Evolutionary conservation across 2,113 vertebrate genomes (phyloP).

Genomic region (Heteronetta atricapilla): DNA sequence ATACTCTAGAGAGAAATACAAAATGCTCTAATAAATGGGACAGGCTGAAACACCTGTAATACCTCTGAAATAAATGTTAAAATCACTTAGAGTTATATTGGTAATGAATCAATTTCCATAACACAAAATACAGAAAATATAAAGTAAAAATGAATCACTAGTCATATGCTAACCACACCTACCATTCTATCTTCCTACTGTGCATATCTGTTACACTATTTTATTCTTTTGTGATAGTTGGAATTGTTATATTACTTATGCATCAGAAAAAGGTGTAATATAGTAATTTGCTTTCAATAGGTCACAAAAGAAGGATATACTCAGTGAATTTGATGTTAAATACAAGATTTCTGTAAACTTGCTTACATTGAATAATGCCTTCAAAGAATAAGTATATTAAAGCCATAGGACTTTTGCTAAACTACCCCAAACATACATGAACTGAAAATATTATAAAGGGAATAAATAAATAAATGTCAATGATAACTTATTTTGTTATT

Average conservation of each 20-base stretch:
- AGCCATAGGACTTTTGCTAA: neutral
- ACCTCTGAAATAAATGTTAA: conserved; percentile 62
- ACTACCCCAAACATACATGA: neutral
- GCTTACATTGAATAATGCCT: neutral
- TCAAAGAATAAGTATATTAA: neutral
- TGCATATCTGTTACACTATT: neutral
- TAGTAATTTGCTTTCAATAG: neutral
- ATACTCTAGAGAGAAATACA: conserved; percentile 56
- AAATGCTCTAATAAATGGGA: conserved; percentile 69
- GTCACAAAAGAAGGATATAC: neutral
- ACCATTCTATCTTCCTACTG: neutral
- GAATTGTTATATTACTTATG: neutral
- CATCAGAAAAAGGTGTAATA: neutral
- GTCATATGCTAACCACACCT: neutral
- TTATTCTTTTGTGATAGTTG: neutral
- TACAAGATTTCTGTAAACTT: neutral
- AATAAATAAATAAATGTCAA: neutral
- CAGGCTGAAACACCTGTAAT: conserved; percentile 61
- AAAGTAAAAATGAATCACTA: neutral
- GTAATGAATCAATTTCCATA: conserved; percentile 40
- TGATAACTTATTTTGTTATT: neutral
- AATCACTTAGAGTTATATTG: conserved; percentile 55
- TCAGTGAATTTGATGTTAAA: neutral
- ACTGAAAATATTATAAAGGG: too few relatives aligned
- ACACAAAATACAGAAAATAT: conserved; percentile 25